Base-by-base conservation (phyloP, 2,113 vertebrate genomes). In the Entosphenus tridentatus region DNA sequence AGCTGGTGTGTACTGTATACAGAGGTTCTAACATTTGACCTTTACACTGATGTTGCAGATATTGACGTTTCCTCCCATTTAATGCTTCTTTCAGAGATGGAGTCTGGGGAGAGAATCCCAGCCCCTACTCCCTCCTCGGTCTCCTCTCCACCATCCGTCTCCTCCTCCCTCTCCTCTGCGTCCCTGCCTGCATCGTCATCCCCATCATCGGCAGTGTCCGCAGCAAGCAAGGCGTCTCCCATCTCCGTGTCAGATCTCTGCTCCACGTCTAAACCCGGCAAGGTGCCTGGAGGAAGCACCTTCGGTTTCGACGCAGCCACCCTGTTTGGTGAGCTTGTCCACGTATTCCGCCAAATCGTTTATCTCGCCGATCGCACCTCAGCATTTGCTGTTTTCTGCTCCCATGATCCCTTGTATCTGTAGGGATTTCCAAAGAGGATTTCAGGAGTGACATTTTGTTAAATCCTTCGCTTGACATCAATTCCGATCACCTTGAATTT, bases 31-130 rank as follows among this genome's bases (percentile, higher is more conserved):
- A 39, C 39, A 39, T 39, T 39, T 39, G 39, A 39, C 39, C 39
- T 39, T 39, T 39, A 39, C 39, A 39, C 39, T 39, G 39, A 39
- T 39, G 39, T 39, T 39, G 39, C 39, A 39, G 39, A 39, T 39
- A 39, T 39, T 39, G 39, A 39, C 39, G 39, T 39, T 39, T 39
- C 39, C 39, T 39, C 39, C 39, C 39, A 39, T 39, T 39, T 39
- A 39, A 39, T 65, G 21, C 21, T 65, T 65, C 62, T 65, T 65
- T n/a, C 62, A 65, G 62, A 65, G 62, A 65, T 65, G 62, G 62
- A 65, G n/a, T 65, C 62, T 65, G 62, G 62, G 62, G 62, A 65
- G 62, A 21, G 62, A 65, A 21, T 65, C n/a, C 62, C 62, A 65
- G 21, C 62, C 10, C 21, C 62, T 65, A 39, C 39, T 39, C 39